phyloP scores from a whole-genome alignment of 2,113 vertebrate genomes.

The Macaca fascicularis region DNA sequence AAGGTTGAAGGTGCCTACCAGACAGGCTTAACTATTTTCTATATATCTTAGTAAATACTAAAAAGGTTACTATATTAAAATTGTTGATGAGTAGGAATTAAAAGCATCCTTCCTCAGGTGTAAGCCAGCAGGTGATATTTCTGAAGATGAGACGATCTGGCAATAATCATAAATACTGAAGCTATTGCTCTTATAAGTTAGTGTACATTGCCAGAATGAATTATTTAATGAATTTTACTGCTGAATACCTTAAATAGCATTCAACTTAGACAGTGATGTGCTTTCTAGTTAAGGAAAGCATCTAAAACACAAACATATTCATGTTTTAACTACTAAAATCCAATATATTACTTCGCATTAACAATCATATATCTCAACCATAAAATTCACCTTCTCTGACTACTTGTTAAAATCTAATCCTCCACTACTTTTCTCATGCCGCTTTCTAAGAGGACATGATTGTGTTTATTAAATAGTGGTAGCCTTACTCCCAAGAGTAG shows the following conservation, averaged over 20 bases:
- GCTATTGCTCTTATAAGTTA: neutral
- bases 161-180: constrained; percentile 49
- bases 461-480: neutral
- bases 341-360: neutral
- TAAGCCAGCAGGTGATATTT: constrained; percentile 69
- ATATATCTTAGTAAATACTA: constrained; percentile 76
- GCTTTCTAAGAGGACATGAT: neutral
- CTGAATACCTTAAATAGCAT: constrained; percentile 24
- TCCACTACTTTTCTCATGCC: neutral
- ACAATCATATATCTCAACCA: neutral
- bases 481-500: neutral
- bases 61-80: constrained; percentile 80
- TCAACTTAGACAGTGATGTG: neutral
- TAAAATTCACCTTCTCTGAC: neutral
- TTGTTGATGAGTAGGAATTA: constrained; percentile 73
- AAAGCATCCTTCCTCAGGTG: constrained; percentile 61
- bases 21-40: constrained; percentile 78
- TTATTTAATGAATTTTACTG: constrained; percentile 51
- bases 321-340: neutral
- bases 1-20: constrained; percentile 72
- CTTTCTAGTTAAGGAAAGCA: constrained; percentile 34
- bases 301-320: neutral
- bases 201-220: neutral
- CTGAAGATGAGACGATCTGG: constrained; percentile 58
- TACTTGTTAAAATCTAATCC: neutral